Evolutionary conservation across 2,113 vertebrate species (phyloP), one percentile per base, ranked within the genome.

Genomic region (Sisor rabdophorus): DNA sequence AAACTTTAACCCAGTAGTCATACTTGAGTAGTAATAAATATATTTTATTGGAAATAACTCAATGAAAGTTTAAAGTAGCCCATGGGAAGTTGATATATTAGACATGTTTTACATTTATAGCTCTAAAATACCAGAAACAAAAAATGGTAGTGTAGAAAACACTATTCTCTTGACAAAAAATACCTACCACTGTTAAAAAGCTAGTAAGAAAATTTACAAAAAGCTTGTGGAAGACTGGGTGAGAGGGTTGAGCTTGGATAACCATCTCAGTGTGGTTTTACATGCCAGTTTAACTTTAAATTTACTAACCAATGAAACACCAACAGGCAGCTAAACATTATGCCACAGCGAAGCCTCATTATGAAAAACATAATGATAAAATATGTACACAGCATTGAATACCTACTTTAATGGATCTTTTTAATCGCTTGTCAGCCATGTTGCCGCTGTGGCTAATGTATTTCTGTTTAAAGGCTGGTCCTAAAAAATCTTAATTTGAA

Each of bases 41-140:
- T 47, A 48, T 17, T 30, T 70, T 70, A 48, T 17, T 8, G 65
- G 22, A 28, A 68, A 68, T 28, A 12, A 30, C 47, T 69, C 7
- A 47, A 65, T 22, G 40, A 52, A 52, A 69, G 26, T 24, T 70
- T 70, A 53, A 53, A 52, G 67, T 70, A 32, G 26, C 67, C 17
- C 48, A 32, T 70, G 48, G 16, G 26, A 70, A 70, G 52, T 28
- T 20, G 30, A 13, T 70, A 24, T 50, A 52, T 44, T 69, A 65
- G 36, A 65, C 15, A 13, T 67, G 6, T 15, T 67, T 67, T 40
- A 24, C 40, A 67, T 48, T 48, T 7, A 24, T 67, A 48, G 47
- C 61, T 65, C 40, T 40, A 20, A 20, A 44, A 13, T 44, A 65
- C 32, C 22, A 36, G 19, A n/a, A 17, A 63, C n/a, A 63, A 63